Evolutionary conservation across 2,113 vertebrate species (phyloP).

Genomic region (Hemiscyllium ocellatum): DNA sequence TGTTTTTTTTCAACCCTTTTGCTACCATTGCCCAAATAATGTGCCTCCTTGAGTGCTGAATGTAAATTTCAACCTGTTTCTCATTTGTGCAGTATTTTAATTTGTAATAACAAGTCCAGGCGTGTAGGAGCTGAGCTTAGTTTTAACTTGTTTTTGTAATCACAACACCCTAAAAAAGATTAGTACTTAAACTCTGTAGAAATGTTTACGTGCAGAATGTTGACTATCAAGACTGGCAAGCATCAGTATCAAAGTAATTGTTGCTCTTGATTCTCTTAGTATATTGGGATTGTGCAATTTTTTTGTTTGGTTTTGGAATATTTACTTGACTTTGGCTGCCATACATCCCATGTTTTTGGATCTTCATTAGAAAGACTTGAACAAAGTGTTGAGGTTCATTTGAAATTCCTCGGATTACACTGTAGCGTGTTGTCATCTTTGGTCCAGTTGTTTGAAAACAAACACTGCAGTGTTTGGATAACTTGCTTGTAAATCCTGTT

Average conservation of each 20-base stretch:
- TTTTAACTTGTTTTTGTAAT: background rate
- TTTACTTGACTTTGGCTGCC: too few relatives aligned
- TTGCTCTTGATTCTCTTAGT: background rate
- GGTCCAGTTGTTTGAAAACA: background rate
- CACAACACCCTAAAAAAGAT: background rate
- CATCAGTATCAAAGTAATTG: background rate
- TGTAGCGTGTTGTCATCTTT: background rate
- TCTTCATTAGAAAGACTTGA: background rate
- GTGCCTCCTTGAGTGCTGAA: background rate
- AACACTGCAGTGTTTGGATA: background rate
- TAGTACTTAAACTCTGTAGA: background rate
- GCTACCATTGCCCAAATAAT: background rate
- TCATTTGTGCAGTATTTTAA: background rate
- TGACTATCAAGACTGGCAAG: background rate
- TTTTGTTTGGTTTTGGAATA: background rate
- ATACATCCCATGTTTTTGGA: background rate
- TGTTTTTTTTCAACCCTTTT: background rate
- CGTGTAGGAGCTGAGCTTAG: background rate
- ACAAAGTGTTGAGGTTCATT: background rate
- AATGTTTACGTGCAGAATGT: background rate
- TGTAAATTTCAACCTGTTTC: background rate
- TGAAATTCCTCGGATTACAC: background rate
- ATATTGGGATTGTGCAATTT: background rate
- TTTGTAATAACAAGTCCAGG: background rate
- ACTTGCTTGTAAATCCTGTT: background rate